Base-by-base conservation (phyloP, 2,797 vertebrate species). In the Chloroceryle inda region DNA sequence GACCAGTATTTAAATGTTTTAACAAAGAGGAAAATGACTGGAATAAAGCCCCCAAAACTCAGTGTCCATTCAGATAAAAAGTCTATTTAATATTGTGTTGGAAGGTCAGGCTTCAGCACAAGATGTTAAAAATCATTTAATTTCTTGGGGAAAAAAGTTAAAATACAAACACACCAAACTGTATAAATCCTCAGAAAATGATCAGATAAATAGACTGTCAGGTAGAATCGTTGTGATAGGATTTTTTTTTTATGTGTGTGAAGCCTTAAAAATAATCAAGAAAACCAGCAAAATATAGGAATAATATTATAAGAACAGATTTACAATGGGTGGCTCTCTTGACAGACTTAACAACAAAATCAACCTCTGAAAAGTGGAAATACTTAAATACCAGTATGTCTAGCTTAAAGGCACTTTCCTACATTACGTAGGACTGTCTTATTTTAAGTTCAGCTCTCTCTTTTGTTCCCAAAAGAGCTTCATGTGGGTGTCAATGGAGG, bases 1-100 rank as follows among this genome's bases (percentile, higher is more conserved):
- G 92, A 89, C 93, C 93, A 95, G 87, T 81, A 97, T 81, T 96
- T 96, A 94, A 93, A 76, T 42, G 66, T 97, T 97, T 94, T 89
- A 87, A 94, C 79, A 64, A 95, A 63, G 50, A 90, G 19, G 55
- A 93, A 85, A 27, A 45, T 31, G 68, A 59, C 72, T 66, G 21
- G 40, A 91, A 88, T 59, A 74, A 91, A 91, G 22, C 19, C 37
- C 45, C 76, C 56, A 83, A 83, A 75, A 9, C 52, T 94, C 47
- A 45, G 38, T 53, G 53, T 23, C 37, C 77, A 79, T 83, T 92
- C 88, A 35, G 49, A 29, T 56, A 64, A 91, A 52, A 85, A 75
- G 71, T 22, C 24, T 52, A 85, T 40, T 92, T 63, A 73, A 52
- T 52, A 53, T 15, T 52, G 20, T n/a, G 33, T 89, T 50, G 55